phyloP scores from a whole-genome alignment of 1,140 invertebrate species.

The Pteromalus puparum region DNA sequence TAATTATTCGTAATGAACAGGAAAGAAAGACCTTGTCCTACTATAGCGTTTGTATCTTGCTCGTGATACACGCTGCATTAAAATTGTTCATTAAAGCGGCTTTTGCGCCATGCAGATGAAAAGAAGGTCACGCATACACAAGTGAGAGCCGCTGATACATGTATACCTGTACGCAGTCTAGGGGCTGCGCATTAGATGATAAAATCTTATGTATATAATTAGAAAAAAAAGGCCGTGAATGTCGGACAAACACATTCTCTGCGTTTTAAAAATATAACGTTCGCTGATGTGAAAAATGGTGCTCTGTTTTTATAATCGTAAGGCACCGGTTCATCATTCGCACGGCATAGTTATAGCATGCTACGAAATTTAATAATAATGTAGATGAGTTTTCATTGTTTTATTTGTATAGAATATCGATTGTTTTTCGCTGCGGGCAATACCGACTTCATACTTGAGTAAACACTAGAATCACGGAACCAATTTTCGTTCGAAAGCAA shows the following conservation, averaged over 20 bases:
- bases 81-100: slow-evolving; percentile 39
- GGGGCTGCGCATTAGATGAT: slow-evolving; percentile 25
- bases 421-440: too few relatives aligned
- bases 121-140: not conserved
- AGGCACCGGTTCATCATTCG: too few relatives aligned
- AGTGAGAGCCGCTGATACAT: not conserved
- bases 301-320: too few relatives aligned
- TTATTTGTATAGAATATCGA: too few relatives aligned
- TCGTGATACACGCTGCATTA: not conserved
- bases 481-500: too few relatives aligned
- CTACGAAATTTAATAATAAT: too few relatives aligned
- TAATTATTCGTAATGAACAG: not conserved
- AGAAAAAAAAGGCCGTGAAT: slow-evolving; percentile 15
- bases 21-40: not conserved
- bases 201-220: slow-evolving; percentile 28
- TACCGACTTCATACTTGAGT: too few relatives aligned
- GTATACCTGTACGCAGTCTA: not conserved
- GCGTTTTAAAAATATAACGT: not conserved
- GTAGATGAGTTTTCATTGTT: too few relatives aligned
- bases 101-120: not conserved
- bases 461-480: too few relatives aligned
- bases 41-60: not conserved
- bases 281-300: not conserved
- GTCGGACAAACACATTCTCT: not conserved
- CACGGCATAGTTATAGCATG: too few relatives aligned